These are phyloP conservation scores for Gibbula magus DNA, from an alignment of 2,888 invertebrate genomes.

Conservation along the genomic window DNA sequence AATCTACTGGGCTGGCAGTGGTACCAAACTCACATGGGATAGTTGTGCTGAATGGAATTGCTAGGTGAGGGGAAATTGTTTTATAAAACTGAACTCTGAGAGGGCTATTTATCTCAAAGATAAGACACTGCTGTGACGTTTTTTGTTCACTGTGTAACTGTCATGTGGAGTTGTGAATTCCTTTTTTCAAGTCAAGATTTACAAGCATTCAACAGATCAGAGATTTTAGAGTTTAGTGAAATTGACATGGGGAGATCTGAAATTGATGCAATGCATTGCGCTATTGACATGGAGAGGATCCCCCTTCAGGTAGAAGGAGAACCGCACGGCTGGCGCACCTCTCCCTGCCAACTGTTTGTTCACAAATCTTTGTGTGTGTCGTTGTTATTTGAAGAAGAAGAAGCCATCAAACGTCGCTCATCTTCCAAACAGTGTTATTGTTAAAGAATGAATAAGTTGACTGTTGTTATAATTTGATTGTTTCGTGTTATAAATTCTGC, in stretches of 20 bases:
- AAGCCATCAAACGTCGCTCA: neutral
- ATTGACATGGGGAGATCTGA: neutral
- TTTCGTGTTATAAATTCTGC: neutral
- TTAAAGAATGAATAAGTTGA: neutral
- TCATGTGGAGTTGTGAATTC: too few species aligned
- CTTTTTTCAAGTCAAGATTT: too few species aligned
- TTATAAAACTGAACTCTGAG: neutral
- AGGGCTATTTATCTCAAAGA: neutral
- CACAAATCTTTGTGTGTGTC: too few species aligned
- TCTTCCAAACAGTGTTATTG: neutral
- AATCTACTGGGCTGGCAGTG: too few species aligned
- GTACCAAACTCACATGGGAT: too few species aligned
- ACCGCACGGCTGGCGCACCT: too few species aligned
- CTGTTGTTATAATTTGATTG: neutral
- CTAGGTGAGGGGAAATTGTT: slow-evolving; percentile 2
- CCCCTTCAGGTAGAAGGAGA: too few species aligned
- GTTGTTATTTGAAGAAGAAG: neutral
- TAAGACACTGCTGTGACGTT: neutral
- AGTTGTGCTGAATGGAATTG: neutral
- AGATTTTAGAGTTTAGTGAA: too few species aligned
- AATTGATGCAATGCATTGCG: neutral
- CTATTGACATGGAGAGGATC: neutral
- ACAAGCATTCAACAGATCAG: too few species aligned
- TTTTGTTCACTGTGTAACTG: too few species aligned
- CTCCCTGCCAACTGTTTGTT: too few species aligned